Base-by-base conservation (phyloP, 2,888 invertebrate species). In the Allygus modestus region DNA sequence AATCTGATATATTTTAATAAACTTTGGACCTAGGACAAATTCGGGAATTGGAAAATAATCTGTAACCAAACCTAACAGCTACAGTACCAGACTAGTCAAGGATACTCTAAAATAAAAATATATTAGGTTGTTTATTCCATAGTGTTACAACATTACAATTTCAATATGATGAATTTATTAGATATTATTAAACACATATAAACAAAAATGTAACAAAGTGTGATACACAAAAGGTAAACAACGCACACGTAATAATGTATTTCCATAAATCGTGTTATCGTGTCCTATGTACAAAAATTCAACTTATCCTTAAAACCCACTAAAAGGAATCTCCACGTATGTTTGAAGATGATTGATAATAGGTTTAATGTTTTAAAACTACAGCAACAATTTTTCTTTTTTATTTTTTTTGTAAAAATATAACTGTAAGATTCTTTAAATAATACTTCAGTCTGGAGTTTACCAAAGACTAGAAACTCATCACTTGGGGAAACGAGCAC, bases 201-300 rank as follows among this genome's bases (percentile, higher is more conserved):
- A 31, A 65, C 65, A 65, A 65, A 65, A 7, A 65, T 65, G 28
- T 65, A 65, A 31, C 65, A 28, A 65, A 65, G n/a, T 31, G 65
- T 31, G n/a, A 15, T 51, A 23, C 58, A 58, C 2, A 51, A 2
- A 58, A 58, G 20, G 26, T 58, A 23, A 23, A 58, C 20, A 58
- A 5, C 9, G 4, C 1, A 51, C 2, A 17, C 15, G 2, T 4
- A 51, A 15, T 58, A 20, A 23, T 23, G 4, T 58, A 23, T 4
- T 51, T 15, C 51, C 51, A 51, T 51, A 23, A 58, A 58, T 9
- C 58, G 23, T 9, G 58, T 31, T 28, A 65, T 28, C 28, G 15
- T 54, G 23, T 54, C 5, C 46, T 54, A 23, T 1, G 28, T 31
- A 65, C 11, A 15, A 4, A 15, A 65, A 65, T 65, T 15, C 28